Conservation (phyloP, 2,888 invertebrate genomes). For the Latheticus oryzae region DNA sequence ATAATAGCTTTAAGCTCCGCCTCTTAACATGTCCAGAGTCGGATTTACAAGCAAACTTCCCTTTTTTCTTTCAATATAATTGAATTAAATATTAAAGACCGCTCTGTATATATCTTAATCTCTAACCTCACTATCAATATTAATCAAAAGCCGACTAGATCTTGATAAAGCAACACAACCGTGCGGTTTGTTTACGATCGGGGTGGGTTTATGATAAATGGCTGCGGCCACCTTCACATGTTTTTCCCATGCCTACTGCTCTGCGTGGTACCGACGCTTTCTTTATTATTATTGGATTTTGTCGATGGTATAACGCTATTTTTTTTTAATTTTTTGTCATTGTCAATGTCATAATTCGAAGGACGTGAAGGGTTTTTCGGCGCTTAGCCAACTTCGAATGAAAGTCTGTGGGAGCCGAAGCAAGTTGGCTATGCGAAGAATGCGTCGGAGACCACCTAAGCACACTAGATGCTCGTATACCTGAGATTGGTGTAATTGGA, state of each 20-base stretch:
- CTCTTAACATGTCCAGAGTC: too few relatives aligned
- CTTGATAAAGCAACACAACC: conserved; percentile 32
- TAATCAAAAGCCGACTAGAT: conserved; percentile 36
- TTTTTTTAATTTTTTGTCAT: conserved; percentile 31
- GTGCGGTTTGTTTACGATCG: conserved; percentile 40
- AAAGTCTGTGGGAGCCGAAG: conserved; percentile 50
- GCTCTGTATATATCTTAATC: conserved; percentile 36
- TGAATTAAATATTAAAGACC: too few relatives aligned
- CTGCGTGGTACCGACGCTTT: conserved; percentile 52
- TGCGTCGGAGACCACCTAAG: conserved; percentile 52
- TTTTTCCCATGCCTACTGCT: conserved; percentile 53
- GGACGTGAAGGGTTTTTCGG: conserved; percentile 32
- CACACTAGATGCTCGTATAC: conserved; percentile 21
- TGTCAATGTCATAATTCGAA: conserved; percentile 29
- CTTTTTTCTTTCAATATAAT: too few relatives aligned
- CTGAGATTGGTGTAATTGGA: conserved; percentile 32
- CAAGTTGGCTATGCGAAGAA: conserved; percentile 52
- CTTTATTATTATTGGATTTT: conserved; percentile 56
- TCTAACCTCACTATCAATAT: conserved; percentile 23
- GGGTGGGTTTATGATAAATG: conserved; percentile 43
- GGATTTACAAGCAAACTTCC: too few relatives aligned
- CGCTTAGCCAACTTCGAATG: too few relatives aligned
- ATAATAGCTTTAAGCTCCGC: too few relatives aligned
- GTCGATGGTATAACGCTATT: conserved; percentile 45
- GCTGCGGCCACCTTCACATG: conserved; percentile 47